These are phyloP conservation scores for Hippocampus comes DNA, from an alignment of 2,113 vertebrate species.

Conservation along the genomic window DNA sequence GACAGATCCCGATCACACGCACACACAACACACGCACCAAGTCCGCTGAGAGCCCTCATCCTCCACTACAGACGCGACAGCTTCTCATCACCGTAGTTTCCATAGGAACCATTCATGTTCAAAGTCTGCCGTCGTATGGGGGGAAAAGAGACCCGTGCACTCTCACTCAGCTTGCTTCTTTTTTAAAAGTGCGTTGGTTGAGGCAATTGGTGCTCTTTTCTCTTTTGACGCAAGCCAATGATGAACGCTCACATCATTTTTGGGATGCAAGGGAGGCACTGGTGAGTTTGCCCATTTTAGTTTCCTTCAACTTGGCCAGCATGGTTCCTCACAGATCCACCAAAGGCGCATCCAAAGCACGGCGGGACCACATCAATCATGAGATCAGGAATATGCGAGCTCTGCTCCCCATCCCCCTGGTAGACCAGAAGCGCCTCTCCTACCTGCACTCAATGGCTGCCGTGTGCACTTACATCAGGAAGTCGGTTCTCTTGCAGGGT, in stretches of 20 bases:
- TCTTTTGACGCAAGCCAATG: background rate
- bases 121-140: slow-evolving; percentile 21
- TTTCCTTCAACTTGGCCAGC: slow-evolving; percentile 25
- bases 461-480: slow-evolving; percentile 77
- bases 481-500: slow-evolving; percentile 63
- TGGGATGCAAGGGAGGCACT: slow-evolving; percentile 4
- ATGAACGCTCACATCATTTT: slow-evolving; percentile 13
- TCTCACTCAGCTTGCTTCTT: slow-evolving; percentile 5
- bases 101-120: slow-evolving; percentile 60
- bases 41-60: slow-evolving; percentile 36
- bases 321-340: slow-evolving; percentile 77
- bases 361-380: slow-evolving; percentile 80
- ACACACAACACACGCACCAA: background rate
- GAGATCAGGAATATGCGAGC: slow-evolving; percentile 79
- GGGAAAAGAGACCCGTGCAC: slow-evolving; percentile 13
- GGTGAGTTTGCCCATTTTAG: slow-evolving; percentile 3
- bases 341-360: slow-evolving; percentile 84
- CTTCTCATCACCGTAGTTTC: slow-evolving; percentile 52
- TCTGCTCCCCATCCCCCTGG: slow-evolving; percentile 72
- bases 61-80: slow-evolving; percentile 37
- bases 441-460: slow-evolving; percentile 85
- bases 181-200: slow-evolving; percentile 12
- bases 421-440: slow-evolving; percentile 79
- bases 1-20: slow-evolving; percentile 50
- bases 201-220: slow-evolving; percentile 3